These are phyloP conservation scores for Tipula helvola DNA, from an alignment of 2,888 invertebrate genomes.

Conservation along the genomic window DNA sequence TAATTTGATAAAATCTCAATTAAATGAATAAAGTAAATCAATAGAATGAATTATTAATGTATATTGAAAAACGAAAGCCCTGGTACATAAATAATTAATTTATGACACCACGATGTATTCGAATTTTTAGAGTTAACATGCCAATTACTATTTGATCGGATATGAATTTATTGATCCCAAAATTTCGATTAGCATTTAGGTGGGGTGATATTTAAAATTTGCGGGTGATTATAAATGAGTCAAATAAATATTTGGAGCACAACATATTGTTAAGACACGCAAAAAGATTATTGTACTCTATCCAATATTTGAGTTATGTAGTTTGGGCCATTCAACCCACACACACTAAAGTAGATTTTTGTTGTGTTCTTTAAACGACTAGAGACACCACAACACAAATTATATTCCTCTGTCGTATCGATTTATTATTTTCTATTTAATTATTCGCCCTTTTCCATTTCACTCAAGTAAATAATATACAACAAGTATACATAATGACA, in stretches of 20 bases:
- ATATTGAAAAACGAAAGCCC: too few relatives aligned
- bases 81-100: too few relatives aligned
- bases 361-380: neutral
- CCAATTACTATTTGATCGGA: too few relatives aligned
- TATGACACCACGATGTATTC: too few relatives aligned
- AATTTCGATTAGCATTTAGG: too few relatives aligned
- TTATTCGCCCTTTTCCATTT: neutral
- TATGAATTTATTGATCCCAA: too few relatives aligned
- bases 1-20: neutral
- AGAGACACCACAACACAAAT: neutral
- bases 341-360: neutral
- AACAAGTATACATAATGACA: neutral
- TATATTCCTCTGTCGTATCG: neutral
- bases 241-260: too few relatives aligned
- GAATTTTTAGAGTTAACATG: too few relatives aligned
- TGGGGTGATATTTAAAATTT: too few relatives aligned
- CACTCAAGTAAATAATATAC: neutral
- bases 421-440: neutral
- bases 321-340: neutral
- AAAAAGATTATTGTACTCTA: too few relatives aligned
- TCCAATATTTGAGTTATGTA: neutral
- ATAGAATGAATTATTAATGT: neutral
- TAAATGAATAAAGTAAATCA: neutral
- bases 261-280: too few relatives aligned
- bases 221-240: too few relatives aligned